Conservation (phyloP, 2,888 invertebrate genomes). For the Tenthredo amoena region DNA sequence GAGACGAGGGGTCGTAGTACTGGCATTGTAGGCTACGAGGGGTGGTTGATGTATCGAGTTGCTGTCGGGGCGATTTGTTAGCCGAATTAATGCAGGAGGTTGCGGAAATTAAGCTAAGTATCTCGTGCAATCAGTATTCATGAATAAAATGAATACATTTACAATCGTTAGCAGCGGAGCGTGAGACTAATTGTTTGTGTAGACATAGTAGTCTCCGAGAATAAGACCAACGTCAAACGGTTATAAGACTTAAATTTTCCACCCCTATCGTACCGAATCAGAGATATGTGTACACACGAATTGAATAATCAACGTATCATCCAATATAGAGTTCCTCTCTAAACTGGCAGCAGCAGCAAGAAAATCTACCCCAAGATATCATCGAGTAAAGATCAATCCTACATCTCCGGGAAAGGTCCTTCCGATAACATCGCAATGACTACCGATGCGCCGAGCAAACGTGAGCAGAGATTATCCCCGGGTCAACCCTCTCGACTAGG, state of each 20-base stretch:
- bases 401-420: not conserved
- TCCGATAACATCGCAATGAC: conserved; percentile 50
- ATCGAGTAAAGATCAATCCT: not conserved
- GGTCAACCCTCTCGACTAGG: conserved; percentile 44
- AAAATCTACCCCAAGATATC: conserved; percentile 36
- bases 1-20: conserved; percentile 15
- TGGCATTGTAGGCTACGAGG: conserved; percentile 21
- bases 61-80: conserved; percentile 53
- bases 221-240: not conserved
- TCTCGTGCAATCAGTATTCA: conserved; percentile 54
- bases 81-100: conserved; percentile 53
- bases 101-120: conserved; percentile 54
- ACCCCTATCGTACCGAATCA: not conserved
- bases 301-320: not conserved
- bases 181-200: conserved; percentile 52
- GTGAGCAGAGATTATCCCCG: conserved; percentile 30
- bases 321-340: not conserved
- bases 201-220: not conserved
- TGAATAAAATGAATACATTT: conserved; percentile 55
- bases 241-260: not conserved
- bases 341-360: not conserved
- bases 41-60: conserved; percentile 51
- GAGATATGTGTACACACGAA: not conserved
- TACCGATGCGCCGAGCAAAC: conserved; percentile 34
- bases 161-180: conserved; percentile 53